A percentile compares a stretch with the other conserved stretches of the same genome.
Conservation (phyloP, 2,113 vertebrate genomes). For the Callospermophilus lateralis region DNA sequence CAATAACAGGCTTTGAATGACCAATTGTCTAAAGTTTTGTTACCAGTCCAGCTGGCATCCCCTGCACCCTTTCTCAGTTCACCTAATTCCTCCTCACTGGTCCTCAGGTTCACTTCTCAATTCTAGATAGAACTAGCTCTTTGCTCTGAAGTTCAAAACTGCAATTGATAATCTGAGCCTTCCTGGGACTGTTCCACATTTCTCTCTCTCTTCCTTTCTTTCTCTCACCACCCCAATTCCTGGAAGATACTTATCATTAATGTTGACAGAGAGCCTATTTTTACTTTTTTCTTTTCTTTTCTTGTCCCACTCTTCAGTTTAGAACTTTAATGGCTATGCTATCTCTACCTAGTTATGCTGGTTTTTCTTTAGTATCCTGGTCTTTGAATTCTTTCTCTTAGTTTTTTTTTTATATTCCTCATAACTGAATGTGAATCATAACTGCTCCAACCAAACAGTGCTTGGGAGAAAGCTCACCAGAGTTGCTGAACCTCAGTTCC, state of each 20-base stretch:
- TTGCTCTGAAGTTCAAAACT: neutral
- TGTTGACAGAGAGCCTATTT: neutral
- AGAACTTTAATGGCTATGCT: neutral
- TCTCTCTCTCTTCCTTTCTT: neutral
- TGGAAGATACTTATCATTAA: neutral
- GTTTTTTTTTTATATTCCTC: constrained; percentile 27
- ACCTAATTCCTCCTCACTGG: neutral
- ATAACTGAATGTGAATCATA: neutral
- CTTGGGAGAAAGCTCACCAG: neutral
- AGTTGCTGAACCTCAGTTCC: neutral
- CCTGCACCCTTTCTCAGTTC: neutral
- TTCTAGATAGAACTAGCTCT: neutral
- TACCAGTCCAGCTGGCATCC: neutral
- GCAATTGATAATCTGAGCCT: neutral
- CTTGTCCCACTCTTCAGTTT: neutral
- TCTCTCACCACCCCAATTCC: no score
- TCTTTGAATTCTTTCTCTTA: constrained; percentile 26
- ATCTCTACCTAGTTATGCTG: neutral
- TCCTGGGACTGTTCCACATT: neutral
- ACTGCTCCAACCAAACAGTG: neutral
- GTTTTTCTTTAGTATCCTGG: constrained; percentile 22
- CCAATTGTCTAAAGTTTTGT: neutral
- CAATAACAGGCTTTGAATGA: constrained; percentile 20
- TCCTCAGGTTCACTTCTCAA: neutral
- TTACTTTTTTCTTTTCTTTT: neutral